Percentiles rank a stretch among this genome's conserved stretches.
Conservation (phyloP, 2,113 vertebrate genomes). For the Salvelinus fontinalis region DNA sequence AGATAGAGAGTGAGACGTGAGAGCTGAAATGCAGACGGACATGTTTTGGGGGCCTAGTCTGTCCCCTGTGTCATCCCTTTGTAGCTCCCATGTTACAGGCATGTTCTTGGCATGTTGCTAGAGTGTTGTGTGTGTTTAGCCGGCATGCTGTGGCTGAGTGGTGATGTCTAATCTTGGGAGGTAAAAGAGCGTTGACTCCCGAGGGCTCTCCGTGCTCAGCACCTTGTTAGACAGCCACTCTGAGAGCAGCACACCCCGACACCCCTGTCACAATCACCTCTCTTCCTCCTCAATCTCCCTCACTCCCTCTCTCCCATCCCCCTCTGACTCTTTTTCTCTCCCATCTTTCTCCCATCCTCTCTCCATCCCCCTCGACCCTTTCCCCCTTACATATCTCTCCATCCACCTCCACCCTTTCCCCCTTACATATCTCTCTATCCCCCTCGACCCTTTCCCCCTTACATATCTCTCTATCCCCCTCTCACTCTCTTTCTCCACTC, state of each 20-base stretch:
- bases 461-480: constrained; percentile 15
- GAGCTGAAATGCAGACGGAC: constrained; percentile 66
- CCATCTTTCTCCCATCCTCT: neutral
- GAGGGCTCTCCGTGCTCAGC: constrained; percentile 74
- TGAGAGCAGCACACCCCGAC: constrained; percentile 27
- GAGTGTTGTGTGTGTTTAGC: constrained; percentile 54
- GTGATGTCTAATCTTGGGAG: constrained; percentile 81
- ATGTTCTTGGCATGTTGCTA: constrained; percentile 57
- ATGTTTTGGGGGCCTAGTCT: constrained; percentile 72
- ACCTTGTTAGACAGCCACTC: constrained; percentile 81
- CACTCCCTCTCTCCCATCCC: constrained; percentile 8
- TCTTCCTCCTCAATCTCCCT: constrained; percentile 12
- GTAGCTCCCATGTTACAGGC: constrained; percentile 51
- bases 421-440: neutral
- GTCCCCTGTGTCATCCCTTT: constrained; percentile 44
- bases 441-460: constrained; percentile 11
- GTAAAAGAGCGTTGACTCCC: constrained; percentile 75
- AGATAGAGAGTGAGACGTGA: constrained; percentile 7
- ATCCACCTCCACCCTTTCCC: neutral
- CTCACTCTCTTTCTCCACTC: too few relatives aligned
- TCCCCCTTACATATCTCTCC: constrained; percentile 14
- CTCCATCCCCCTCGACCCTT: constrained; percentile 3
- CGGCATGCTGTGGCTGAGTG: constrained; percentile 69
- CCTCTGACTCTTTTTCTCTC: constrained; percentile 22
- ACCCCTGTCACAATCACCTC: constrained; percentile 12